Base-by-base conservation (phyloP, 2,888 invertebrate genomes). In the Rotaria sp. region DNA sequence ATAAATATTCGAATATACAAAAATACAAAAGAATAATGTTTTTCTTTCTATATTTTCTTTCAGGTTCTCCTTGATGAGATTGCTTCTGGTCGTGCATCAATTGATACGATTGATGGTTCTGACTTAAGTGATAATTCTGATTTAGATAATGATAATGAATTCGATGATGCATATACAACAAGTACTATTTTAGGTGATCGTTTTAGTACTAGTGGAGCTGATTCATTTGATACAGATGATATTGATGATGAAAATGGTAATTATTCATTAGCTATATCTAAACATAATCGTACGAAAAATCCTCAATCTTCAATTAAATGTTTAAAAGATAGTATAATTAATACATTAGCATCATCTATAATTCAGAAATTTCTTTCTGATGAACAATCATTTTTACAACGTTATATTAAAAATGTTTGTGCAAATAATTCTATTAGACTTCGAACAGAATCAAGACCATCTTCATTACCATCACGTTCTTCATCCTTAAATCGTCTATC, bases 311-410 rank as follows among this genome's bases (percentile, higher is more conserved):
- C 10, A 13, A 80, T 80, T n/a, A 80, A 45, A 80, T 41, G 80
- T 45, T n/a, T 80, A n/a, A 80, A 80, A 80, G 80, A 80, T n/a
- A 80, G 80, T 80, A n/a, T 80, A n/a, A 26, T 80, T n/a, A 45
- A 3, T 26, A 13, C 80, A 26, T 80, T 80, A 80, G 80, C 80
- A n/a, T 45, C 26, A 1, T 26, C 26, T 15, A n/a, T 80, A 80
- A 10, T 80, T 15, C 41, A 45, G 45, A 26, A 45, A 21, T 80
- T 80, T 35, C 15, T 80, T n/a, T 5, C 15, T 15, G 80, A 80
- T 41, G n/a, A 80, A n/a, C 80, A 80, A 45, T 4, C 45, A 26
- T 35, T 41, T 45, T 80, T 80, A 26, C 24, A 80, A 13, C 80
- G 80, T 0, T 80, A 80, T 45, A 11, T n/a, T 3, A 80, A 26